Evolutionary conservation across 2,113 vertebrate species (phyloP).

Genomic region (Limnothrissa miodon): DNA sequence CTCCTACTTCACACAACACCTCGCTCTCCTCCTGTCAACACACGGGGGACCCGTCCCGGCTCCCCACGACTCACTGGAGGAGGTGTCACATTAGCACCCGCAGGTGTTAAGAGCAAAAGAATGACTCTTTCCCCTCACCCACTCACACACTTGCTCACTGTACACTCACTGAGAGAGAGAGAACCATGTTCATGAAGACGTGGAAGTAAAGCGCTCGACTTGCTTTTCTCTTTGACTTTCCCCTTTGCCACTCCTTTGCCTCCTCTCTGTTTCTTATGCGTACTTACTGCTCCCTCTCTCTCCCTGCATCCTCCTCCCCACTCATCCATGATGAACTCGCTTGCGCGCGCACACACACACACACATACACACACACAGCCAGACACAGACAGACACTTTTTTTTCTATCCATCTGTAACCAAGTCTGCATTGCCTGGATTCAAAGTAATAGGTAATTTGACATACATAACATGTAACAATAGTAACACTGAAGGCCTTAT

Average conservation of each 20-base stretch:
- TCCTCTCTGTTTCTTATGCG: background rate
- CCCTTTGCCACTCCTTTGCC: background rate
- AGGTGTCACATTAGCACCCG: conserved; percentile 81
- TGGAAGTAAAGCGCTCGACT: background rate
- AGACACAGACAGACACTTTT: background rate
- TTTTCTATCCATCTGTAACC: background rate
- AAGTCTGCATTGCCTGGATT: too few species aligned
- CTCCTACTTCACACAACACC: conserved; percentile 69
- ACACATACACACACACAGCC: conserved; percentile 11
- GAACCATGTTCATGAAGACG: background rate
- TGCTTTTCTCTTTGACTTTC: background rate
- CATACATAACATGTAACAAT: too few species aligned
- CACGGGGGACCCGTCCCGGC: conserved; percentile 46
- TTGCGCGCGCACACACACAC: background rate
- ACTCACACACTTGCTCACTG: conserved; percentile 39
- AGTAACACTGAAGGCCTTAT: too few species aligned
- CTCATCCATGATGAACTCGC: background rate
- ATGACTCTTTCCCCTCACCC: conserved; percentile 65
- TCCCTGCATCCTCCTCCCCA: background rate
- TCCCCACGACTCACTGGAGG: conserved; percentile 56
- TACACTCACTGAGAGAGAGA: conserved; percentile 54
- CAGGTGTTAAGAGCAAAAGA: conserved; percentile 69
- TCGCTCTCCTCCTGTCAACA: conserved; percentile 62
- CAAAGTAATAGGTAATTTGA: too few species aligned
- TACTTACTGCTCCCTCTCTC: background rate